phyloP scores from a whole-genome alignment of 2,797 vertebrate genomes.

The Molossus molossus region DNA sequence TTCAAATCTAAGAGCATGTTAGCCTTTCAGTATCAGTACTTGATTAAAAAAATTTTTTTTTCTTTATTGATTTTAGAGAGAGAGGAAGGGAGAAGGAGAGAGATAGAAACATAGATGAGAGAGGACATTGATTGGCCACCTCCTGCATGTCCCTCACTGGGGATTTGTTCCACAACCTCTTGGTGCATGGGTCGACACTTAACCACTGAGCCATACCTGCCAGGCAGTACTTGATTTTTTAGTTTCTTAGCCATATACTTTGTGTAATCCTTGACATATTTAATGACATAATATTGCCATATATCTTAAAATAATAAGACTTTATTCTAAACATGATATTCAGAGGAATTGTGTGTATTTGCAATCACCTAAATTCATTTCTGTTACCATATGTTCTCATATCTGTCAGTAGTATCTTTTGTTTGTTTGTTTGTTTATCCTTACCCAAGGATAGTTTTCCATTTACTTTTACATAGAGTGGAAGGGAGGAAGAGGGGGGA shows the following conservation, averaged over 20 bases:
- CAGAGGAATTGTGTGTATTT: slow-evolving; percentile 43
- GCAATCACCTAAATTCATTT: slow-evolving; percentile 28
- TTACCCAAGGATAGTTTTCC: no score
- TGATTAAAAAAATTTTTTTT: not conserved
- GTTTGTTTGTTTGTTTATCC: no score
- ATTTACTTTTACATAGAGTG: no score
- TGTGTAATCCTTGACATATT: not conserved
- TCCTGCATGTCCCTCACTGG: no score
- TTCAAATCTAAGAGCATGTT: not conserved
- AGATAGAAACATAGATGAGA: no score
- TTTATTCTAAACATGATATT: slow-evolving; percentile 69
- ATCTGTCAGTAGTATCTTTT: slow-evolving; percentile 10
- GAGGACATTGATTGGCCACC: no score
- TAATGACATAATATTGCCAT: slow-evolving; percentile 22
- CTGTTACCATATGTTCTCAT: not conserved
- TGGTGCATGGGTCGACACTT: no score
- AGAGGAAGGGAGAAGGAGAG: no score
- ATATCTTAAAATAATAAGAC: not conserved
- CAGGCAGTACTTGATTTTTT: not conserved
- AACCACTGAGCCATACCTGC: no score
- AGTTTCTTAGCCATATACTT: not conserved
- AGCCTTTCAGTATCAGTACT: not conserved
- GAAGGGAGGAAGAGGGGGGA: no score
- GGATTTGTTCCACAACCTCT: no score
- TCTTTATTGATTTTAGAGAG: no score